Percentiles rank a stretch among this genome's conserved stretches.
Conservation (phyloP, 2,888 invertebrate species). For the Dicroscelio sp. region DNA sequence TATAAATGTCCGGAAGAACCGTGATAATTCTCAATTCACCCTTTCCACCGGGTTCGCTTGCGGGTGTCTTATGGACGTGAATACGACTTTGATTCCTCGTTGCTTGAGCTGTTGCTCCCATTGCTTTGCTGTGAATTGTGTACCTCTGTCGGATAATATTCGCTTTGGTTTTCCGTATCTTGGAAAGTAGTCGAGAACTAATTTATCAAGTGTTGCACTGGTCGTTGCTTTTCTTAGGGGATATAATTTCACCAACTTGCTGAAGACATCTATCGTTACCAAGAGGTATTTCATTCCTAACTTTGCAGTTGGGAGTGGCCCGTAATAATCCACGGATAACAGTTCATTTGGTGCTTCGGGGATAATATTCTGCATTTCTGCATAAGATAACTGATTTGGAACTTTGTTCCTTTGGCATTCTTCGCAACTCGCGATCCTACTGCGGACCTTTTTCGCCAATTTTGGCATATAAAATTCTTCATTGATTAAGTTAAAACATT, state of each 20-base stretch:
- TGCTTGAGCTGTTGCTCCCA: background rate
- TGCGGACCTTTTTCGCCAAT: background rate
- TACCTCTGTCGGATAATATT: conserved; percentile 3
- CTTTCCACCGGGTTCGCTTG: conserved; percentile 18
- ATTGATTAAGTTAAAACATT: background rate
- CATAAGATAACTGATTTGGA: background rate
- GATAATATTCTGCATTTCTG: conserved; percentile 43
- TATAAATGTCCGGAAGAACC: conserved; percentile 19
- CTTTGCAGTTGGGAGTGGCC: conserved; percentile 54
- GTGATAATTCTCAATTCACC: background rate
- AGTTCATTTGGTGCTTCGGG: conserved; percentile 42
- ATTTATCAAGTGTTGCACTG: background rate
- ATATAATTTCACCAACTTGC: too few species aligned
- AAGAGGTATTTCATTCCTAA: conserved; percentile 44
- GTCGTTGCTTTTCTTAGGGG: conserved; percentile 67
- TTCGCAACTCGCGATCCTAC: conserved; percentile 39
- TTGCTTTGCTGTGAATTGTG: background rate
- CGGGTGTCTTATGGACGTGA: background rate
- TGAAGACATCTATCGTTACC: conserved; percentile 75
- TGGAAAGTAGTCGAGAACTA: background rate
- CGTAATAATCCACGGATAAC: conserved; percentile 19
- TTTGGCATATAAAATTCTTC: conserved; percentile 43
- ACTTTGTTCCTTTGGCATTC: conserved; percentile 70
- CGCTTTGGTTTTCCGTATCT: background rate
- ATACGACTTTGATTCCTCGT: background rate